Percentiles rank a stretch among this genome's conserved stretches.
These are phyloP conservation scores for Lasioglossum figueresi DNA, from an alignment of 2,888 invertebrate species.

Conservation along the genomic window DNA sequence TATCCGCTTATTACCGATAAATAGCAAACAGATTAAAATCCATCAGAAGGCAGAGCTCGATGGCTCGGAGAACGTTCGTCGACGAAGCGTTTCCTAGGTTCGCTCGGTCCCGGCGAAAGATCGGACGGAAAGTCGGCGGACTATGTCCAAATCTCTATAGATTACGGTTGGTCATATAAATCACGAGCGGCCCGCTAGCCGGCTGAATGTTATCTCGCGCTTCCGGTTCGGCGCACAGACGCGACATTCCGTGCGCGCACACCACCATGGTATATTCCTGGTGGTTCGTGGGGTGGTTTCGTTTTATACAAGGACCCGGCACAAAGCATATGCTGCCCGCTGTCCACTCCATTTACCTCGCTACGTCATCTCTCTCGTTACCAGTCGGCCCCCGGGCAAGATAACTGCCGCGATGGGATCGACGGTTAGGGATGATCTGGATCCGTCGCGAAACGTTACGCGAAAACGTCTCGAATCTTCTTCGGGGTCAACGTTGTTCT, in stretches of 20 bases:
- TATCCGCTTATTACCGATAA: no score
- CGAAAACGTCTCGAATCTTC: constrained; percentile 27
- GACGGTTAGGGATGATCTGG: constrained; percentile 11
- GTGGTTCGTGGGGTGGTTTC: constrained; percentile 57
- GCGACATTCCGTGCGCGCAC: constrained; percentile 68
- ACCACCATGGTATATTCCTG: constrained; percentile 62
- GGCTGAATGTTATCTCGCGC: constrained; percentile 82
- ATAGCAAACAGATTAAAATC: background rate
- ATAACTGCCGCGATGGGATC: constrained; percentile 58
- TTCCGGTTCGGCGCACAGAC: constrained; percentile 81
- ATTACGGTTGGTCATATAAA: constrained; percentile 80
- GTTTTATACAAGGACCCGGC: constrained; percentile 65
- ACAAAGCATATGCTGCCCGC: constrained; percentile 83
- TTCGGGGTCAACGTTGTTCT: background rate
- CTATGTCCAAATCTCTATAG: constrained; percentile 79
- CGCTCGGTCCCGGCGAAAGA: background rate
- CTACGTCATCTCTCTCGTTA: constrained; percentile 74
- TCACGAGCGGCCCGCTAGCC: constrained; percentile 69
- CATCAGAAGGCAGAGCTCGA: background rate
- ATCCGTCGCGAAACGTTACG: constrained; percentile 20
- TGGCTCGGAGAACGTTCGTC: background rate
- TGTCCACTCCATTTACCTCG: constrained; percentile 84
- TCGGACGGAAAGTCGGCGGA: constrained; percentile 62
- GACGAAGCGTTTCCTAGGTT: constrained; percentile 27
- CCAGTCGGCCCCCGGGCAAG: constrained; percentile 52